These are phyloP conservation scores for Trachelus iudaicus DNA, from an alignment of 2,888 invertebrate species.

Conservation along the genomic window DNA sequence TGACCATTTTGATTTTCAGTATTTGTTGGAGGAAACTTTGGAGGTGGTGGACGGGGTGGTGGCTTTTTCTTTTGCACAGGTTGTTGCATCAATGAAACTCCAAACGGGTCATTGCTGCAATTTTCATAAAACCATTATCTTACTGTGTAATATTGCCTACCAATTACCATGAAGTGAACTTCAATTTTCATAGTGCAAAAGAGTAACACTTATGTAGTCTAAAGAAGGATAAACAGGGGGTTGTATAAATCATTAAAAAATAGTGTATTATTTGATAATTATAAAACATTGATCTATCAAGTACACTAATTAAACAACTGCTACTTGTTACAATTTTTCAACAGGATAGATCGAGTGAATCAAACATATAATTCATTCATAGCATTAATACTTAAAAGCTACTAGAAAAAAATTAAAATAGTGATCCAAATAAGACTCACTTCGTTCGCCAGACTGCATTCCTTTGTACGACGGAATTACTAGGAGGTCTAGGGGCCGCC, in stretches of 20 bases:
- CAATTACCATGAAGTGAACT: neutral
- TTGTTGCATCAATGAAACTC: conserved; percentile 66
- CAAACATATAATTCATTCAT: neutral
- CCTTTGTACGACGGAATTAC: conserved; percentile 58
- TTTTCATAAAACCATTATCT: neutral
- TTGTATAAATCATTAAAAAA: conserved; percentile 1
- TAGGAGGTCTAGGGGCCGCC: conserved; percentile 70
- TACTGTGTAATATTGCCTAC: neutral
- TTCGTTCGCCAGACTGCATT: conserved; percentile 49
- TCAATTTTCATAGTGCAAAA: neutral
- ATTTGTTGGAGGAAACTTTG: conserved; percentile 65
- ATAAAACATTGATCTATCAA: neutral
- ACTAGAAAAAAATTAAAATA: no score
- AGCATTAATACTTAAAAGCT: neutral
- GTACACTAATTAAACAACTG: neutral
- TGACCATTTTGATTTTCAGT: conserved; percentile 45
- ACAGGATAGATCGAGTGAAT: neutral
- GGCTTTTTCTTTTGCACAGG: conserved; percentile 74
- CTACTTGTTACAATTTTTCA: conserved; percentile 13
- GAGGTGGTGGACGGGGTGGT: conserved; percentile 79
- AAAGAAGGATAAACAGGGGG: neutral
- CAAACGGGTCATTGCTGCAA: conserved; percentile 53
- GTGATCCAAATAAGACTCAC: conserved; percentile 36
- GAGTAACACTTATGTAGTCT: neutral
- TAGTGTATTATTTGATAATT: neutral